Conservation (phyloP, 2,113 vertebrate species). For the Dunckerocampus dactyliophorus region DNA sequence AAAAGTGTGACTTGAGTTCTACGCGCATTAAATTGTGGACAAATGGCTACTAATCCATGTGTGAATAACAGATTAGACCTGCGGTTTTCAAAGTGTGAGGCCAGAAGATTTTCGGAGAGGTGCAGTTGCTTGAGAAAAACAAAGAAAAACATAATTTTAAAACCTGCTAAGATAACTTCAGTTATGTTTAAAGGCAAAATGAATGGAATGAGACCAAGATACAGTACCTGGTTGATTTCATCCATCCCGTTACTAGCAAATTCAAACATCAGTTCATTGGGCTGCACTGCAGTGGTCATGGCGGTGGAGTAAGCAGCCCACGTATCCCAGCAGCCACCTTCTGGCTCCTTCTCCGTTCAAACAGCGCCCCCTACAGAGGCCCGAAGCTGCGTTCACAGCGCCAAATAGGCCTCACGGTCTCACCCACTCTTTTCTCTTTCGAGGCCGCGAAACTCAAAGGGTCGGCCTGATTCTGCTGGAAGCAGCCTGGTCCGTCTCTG, state of each 20-base stretch:
- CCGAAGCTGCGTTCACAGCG: conserved; percentile 21
- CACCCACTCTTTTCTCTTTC: conserved; percentile 10
- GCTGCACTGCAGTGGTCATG: conserved; percentile 81
- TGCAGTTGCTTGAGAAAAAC: too few relatives aligned
- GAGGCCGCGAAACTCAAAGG: conserved; percentile 40
- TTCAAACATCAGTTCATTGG: conserved; percentile 83
- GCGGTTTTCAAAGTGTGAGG: too few relatives aligned
- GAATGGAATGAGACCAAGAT: conserved; percentile 9
- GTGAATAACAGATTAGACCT: too few relatives aligned
- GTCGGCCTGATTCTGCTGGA: conserved; percentile 52
- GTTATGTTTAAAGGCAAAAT: too few relatives aligned
- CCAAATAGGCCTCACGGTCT: conserved; percentile 30
- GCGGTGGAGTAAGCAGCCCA: conserved; percentile 52
- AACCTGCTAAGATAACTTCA: too few relatives aligned
- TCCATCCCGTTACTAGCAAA: conserved; percentile 88
- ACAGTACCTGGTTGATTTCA: conserved; percentile 74
- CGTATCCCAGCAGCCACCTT: conserved; percentile 32
- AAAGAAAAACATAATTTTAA: too few relatives aligned
- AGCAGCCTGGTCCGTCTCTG: conserved; percentile 58
- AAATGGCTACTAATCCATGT: too few relatives aligned
- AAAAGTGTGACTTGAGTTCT: too few relatives aligned
- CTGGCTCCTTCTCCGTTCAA: conserved; percentile 34
- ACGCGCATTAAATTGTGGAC: too few relatives aligned
- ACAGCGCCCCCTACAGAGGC: conserved; percentile 5
- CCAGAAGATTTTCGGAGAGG: too few relatives aligned